phyloP scores from a whole-genome alignment of 2,113 vertebrate species.

The Megalops atlanticus region DNA sequence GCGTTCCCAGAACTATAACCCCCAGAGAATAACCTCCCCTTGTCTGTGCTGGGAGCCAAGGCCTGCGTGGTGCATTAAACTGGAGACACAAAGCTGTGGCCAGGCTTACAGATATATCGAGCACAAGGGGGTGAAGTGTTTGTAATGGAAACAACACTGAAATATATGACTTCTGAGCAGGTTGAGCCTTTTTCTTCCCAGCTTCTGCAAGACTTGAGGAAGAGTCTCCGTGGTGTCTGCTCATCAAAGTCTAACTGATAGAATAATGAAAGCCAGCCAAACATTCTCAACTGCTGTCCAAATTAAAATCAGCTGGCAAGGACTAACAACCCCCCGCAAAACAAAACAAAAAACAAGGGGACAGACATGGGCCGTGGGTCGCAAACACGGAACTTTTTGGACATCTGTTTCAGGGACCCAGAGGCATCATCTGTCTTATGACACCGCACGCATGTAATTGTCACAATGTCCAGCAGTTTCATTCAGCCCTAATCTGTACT shows the following conservation, averaged over 20 bases:
- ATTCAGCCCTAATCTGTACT: neutral
- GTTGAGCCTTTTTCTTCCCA: neutral
- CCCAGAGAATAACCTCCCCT: neutral
- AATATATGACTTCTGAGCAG: neutral
- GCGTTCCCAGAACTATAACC: neutral
- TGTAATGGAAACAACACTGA: neutral
- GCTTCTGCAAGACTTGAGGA: neutral
- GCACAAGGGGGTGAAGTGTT: neutral
- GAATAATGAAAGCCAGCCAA: neutral
- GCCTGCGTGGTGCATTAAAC: neutral
- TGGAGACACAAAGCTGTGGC: neutral
- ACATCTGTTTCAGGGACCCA: neutral
- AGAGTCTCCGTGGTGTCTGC: neutral
- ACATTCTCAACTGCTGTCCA: neutral
- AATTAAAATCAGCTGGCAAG: neutral
- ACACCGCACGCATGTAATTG: neutral
- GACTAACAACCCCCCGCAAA: too few relatives aligned
- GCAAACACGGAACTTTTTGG: neutral
- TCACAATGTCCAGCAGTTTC: neutral
- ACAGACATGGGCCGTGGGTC: neutral
- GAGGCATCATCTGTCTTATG: neutral
- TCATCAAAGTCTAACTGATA: neutral
- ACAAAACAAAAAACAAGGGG: neutral
- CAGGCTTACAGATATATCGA: neutral
- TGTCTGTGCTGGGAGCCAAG: neutral